Percentiles rank a stretch among this genome's conserved stretches.
phyloP scores from a whole-genome alignment of 2,888 invertebrate species.

The Trissolcus brochymenae region DNA sequence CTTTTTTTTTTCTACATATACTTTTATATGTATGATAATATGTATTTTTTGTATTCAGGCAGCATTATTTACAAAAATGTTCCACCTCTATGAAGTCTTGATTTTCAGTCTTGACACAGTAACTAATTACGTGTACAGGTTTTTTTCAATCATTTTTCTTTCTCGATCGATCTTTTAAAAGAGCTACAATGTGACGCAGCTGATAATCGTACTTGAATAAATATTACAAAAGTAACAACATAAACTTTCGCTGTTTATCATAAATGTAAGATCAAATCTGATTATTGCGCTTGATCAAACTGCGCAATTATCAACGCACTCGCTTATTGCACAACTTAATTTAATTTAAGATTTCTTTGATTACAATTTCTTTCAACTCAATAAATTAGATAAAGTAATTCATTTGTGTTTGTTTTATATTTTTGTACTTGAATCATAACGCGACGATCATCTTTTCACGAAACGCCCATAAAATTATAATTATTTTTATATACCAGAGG shows the following conservation, averaged over 20 bases:
- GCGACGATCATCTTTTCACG: constrained; percentile 1
- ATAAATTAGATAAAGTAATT: background rate
- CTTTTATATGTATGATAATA: constrained; percentile 60
- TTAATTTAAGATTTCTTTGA: constrained; percentile 8
- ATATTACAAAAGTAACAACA: constrained; percentile 53
- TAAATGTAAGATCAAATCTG: constrained; percentile 50
- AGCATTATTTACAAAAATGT: constrained; percentile 73
- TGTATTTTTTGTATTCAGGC: constrained; percentile 60
- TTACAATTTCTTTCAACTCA: constrained; percentile 4
- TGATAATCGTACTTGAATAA: constrained; percentile 37
- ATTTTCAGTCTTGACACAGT: constrained; percentile 73
- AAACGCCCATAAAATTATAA: background rate
- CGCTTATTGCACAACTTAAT: constrained; percentile 35
- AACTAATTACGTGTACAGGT: constrained; percentile 63
- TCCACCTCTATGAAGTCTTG: constrained; percentile 71
- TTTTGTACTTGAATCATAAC: constrained; percentile 6
- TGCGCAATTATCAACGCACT: constrained; percentile 2
- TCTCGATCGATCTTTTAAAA: constrained; percentile 50
- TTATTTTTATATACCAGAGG: no score
- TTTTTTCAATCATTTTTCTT: constrained; percentile 49
- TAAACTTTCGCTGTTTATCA: constrained; percentile 45
- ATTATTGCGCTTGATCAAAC: constrained; percentile 3
- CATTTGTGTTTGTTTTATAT: background rate
- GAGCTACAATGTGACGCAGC: constrained; percentile 22
- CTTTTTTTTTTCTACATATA: constrained; percentile 68